These are phyloP conservation scores for Procapra przewalskii DNA, from an alignment of 2,113 vertebrate genomes.

Conservation along the genomic window DNA sequence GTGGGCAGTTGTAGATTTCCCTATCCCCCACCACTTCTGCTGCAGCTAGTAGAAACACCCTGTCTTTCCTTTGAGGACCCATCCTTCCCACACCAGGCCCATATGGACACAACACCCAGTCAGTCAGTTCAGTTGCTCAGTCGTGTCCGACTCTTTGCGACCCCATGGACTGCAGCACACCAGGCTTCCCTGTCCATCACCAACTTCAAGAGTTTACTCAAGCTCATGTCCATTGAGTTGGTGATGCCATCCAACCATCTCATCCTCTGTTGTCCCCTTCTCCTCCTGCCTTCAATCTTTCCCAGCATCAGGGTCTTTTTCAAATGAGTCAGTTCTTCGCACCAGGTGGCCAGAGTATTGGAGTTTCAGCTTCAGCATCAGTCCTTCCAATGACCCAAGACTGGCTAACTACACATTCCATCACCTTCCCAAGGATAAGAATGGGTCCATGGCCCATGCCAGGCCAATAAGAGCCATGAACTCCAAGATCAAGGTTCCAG, in stretches of 20 bases:
- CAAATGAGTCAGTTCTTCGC: background rate
- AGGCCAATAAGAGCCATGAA: background rate
- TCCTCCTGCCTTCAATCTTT: background rate
- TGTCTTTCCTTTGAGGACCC: background rate
- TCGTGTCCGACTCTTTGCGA: rapidly evolving
- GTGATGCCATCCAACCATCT: background rate
- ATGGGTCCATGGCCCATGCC: background rate
- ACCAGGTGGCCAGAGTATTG: background rate
- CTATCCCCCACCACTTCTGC: background rate
- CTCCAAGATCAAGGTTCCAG: background rate
- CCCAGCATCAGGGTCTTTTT: background rate
- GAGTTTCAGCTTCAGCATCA: background rate
- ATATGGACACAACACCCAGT: background rate
- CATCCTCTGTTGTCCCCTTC: background rate
- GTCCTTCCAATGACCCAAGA: background rate
- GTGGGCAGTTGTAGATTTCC: background rate
- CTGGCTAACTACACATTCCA: background rate
- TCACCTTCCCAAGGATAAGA: background rate
- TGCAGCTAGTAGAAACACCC: background rate
- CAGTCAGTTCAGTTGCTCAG: background rate
- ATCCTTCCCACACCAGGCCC: background rate
- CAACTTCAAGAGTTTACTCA: background rate
- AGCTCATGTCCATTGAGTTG: background rate
- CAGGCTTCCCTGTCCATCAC: background rate
- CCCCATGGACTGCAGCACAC: background rate